Percentiles rank a stretch among this genome's conserved stretches.
Conservation (phyloP, 2,797 vertebrate species). For the Balearica regulorum region DNA sequence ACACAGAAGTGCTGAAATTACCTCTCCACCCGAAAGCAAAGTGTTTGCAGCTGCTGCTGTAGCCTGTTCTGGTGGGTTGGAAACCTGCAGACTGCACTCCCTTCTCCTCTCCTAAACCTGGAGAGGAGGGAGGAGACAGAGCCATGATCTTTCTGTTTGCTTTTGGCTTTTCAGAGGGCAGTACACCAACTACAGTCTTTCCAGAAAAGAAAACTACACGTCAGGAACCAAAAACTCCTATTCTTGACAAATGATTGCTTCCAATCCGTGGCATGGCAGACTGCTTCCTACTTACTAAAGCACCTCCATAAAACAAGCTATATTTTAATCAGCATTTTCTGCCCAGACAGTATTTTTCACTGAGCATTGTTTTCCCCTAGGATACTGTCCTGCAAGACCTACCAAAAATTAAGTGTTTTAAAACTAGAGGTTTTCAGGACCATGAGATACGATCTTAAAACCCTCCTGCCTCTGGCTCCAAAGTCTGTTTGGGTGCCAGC, state of each 20-base stretch:
- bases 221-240: not conserved
- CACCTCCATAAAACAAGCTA: not conserved
- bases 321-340: not conserved
- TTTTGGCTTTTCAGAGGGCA: not conserved
- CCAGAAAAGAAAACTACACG: not conserved
- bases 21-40: not conserved
- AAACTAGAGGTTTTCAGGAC: not conserved
- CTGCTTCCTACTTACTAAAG: not conserved
- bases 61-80: fast-evolving
- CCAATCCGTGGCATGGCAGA: not conserved
- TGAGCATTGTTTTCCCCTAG: not conserved
- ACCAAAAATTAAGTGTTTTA: not conserved
- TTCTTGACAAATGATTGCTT: not conserved
- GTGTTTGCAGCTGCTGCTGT: not conserved
- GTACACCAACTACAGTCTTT: not conserved
- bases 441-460: not conserved
- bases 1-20: conserved; percentile 1
- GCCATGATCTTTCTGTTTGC: not conserved
- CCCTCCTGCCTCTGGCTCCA: not conserved
- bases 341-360: not conserved
- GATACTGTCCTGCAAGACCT: not conserved
- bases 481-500: not conserved
- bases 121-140: not conserved
- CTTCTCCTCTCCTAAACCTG: not conserved
- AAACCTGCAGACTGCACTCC: not conserved